Conservation (phyloP, 2,113 vertebrate genomes). For the Otocyon megalotis region DNA sequence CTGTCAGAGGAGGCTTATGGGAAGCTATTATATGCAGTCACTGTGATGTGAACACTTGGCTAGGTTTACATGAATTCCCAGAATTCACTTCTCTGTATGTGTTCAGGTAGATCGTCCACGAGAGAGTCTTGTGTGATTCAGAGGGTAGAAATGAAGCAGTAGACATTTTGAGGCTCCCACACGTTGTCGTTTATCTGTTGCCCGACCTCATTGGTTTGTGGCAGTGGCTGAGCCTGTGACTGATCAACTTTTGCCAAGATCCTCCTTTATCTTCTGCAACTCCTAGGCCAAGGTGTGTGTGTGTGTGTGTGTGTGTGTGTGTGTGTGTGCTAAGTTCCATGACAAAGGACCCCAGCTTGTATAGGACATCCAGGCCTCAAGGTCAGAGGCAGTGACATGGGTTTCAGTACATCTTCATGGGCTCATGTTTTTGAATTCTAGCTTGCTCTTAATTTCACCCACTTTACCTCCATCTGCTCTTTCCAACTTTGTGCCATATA, state of each 20-base stretch:
- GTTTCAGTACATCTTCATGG: neutral
- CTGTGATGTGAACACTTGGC: neutral
- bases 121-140: neutral
- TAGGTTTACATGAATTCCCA: neutral
- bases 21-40: neutral
- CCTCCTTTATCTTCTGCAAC: neutral
- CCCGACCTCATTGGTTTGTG: neutral
- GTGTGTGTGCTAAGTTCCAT: neutral
- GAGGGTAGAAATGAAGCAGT: neutral
- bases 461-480: neutral
- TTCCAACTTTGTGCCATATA: neutral
- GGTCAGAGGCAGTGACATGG: neutral
- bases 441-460: neutral
- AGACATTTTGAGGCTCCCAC: neutral
- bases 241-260: neutral
- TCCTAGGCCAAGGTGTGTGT: neutral
- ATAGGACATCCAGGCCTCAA: neutral
- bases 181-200: neutral
- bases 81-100: neutral
- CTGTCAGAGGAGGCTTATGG: neutral
- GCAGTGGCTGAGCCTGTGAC: neutral
- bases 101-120: neutral
- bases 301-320: neutral
- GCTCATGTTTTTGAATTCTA: neutral
- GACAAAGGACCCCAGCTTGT: neutral